phyloP scores from a whole-genome alignment of 2,113 vertebrate species.

The Elachura formosa region DNA sequence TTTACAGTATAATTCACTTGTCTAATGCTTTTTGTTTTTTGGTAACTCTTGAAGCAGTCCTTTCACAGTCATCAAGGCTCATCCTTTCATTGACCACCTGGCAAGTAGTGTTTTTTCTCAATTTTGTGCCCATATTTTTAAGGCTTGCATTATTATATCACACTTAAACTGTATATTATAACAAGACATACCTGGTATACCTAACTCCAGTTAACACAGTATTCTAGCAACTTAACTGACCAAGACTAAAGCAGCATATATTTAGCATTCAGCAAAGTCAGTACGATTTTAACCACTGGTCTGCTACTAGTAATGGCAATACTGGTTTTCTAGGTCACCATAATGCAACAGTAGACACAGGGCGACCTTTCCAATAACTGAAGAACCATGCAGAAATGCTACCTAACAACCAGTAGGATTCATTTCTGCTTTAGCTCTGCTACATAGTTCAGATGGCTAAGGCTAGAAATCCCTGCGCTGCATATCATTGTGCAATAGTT shows the following conservation, averaged over 20 bases:
- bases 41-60: neutral
- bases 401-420: neutral
- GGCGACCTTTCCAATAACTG: neutral
- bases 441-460: neutral
- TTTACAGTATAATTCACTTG: neutral
- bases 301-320: neutral
- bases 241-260: neutral
- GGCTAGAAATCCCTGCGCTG: neutral
- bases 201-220: neutral
- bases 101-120: neutral
- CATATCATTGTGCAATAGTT: neutral
- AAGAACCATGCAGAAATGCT: neutral
- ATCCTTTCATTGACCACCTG: neutral
- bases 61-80: neutral
- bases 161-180: neutral
- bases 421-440: neutral
- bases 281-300: neutral
- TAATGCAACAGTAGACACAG: accelerated
- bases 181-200: neutral
- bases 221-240: neutral
- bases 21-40: neutral
- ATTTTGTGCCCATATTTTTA: neutral
- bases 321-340: neutral
- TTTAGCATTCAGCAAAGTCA: neutral
- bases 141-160: neutral